These are phyloP conservation scores for Cydia pomonella DNA, from an alignment of 1,140 invertebrate species.

Conservation along the genomic window DNA sequence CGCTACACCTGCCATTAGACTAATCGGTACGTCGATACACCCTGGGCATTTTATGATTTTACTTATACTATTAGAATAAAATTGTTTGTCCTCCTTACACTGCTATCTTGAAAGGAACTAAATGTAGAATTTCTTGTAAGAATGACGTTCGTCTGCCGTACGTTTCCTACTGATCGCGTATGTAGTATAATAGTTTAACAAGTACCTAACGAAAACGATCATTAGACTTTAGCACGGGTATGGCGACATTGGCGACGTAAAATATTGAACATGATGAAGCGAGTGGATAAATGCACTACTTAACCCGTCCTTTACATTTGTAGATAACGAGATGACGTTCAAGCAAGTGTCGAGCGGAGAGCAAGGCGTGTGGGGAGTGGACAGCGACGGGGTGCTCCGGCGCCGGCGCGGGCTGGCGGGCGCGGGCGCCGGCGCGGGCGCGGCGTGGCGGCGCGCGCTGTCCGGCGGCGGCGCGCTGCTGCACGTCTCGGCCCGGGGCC, in stretches of 20 bases:
- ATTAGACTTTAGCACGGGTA: neutral
- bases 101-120: no score
- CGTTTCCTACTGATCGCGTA: neutral
- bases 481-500: conserved; percentile 58
- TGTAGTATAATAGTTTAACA: neutral
- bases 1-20: neutral
- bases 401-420: conserved; percentile 89
- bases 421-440: conserved; percentile 71
- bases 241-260: neutral
- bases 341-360: conserved; percentile 88
- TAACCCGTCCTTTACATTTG: conserved; percentile 36
- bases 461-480: conserved; percentile 43
- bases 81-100: no score
- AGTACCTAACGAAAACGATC: neutral
- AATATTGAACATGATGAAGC: neutral
- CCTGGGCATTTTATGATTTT: neutral
- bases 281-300: neutral
- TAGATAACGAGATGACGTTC: conserved; percentile 83
- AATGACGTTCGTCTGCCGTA: no score
- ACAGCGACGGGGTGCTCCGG: conserved; percentile 86
- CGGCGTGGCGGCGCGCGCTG: conserved; percentile 86
- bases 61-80: no score
- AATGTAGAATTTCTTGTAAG: no score
- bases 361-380: conserved; percentile 88
- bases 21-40: neutral